Conservation (phyloP, 2,888 invertebrate genomes). For the Leptinotarsa peninsularis region DNA sequence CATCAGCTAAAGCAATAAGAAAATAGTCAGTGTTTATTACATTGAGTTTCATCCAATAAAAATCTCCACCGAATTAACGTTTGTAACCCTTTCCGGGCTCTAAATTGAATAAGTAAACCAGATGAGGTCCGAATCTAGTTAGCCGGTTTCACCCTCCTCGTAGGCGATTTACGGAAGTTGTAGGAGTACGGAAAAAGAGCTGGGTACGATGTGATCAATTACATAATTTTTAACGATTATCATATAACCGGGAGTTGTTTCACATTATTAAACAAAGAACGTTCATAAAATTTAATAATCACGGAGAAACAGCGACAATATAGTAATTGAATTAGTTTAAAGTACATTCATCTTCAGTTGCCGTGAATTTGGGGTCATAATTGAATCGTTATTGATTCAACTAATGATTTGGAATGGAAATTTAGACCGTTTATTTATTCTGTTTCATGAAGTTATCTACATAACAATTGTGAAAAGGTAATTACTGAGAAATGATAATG, state of each 20-base stretch:
- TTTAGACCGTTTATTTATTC: not conserved
- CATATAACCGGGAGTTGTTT: conserved; percentile 6
- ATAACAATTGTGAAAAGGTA: not conserved
- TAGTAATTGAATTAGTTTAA: not conserved
- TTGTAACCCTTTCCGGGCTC: conserved; percentile 53
- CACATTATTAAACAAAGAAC: conserved; percentile 1
- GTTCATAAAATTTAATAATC: conserved; percentile 2
- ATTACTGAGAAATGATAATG: no score
- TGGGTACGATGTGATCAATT: conserved; percentile 10
- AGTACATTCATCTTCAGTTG: not conserved
- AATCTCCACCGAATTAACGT: conserved; percentile 48
- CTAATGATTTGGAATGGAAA: not conserved
- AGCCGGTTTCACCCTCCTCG: conserved; percentile 51
- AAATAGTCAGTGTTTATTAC: conserved; percentile 43
- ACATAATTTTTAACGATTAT: conserved; percentile 18
- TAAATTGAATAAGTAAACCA: conserved; percentile 59
- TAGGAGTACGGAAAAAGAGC: not conserved
- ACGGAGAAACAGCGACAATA: not conserved
- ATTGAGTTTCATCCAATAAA: conserved; percentile 50
- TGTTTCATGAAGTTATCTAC: not conserved
- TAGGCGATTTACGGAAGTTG: conserved; percentile 9
- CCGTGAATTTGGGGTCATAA: not conserved
- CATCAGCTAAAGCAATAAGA: conserved; percentile 18
- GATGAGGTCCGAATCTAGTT: conserved; percentile 60
- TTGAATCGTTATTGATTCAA: not conserved